Conservation (phyloP, 2,113 vertebrate genomes). For the western clawed frog (Xenopus tropicalis) region DNA sequence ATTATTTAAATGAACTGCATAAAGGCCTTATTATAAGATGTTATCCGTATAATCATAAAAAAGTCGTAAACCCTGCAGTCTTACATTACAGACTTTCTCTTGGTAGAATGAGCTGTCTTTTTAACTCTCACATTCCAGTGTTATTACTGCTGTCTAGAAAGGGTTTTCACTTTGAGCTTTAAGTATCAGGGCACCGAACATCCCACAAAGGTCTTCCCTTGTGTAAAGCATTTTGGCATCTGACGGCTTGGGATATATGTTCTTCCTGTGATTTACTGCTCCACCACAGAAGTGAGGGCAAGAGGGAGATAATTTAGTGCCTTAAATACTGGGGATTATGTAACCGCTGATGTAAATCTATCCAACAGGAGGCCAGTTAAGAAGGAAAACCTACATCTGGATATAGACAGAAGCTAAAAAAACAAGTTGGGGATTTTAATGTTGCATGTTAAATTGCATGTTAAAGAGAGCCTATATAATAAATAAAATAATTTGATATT, state of each 20-base stretch:
- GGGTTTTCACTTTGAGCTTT: not conserved
- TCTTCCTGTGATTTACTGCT: constrained; percentile 21
- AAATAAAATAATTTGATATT: no score
- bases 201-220: constrained; percentile 26
- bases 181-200: constrained; percentile 3
- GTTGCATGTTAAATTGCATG: no score
- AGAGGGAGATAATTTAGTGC: constrained; percentile 23
- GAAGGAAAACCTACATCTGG: constrained; percentile 30
- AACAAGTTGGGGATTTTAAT: constrained; percentile 13
- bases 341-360: constrained; percentile 23
- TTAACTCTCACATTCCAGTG: not conserved
- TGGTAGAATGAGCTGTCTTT: not conserved
- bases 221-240: constrained; percentile 20
- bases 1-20: no score
- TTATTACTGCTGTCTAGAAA: not conserved
- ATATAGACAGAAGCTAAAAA: constrained; percentile 13
- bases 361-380: constrained; percentile 9
- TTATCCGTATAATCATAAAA: no score
- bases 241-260: constrained; percentile 26
- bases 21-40: no score
- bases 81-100: not conserved
- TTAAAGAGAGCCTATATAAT: no score
- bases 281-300: constrained; percentile 12
- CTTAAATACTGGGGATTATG: constrained; percentile 26
- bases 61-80: no score